Conservation (phyloP, 2,888 invertebrate genomes). For the Acleris literana region DNA sequence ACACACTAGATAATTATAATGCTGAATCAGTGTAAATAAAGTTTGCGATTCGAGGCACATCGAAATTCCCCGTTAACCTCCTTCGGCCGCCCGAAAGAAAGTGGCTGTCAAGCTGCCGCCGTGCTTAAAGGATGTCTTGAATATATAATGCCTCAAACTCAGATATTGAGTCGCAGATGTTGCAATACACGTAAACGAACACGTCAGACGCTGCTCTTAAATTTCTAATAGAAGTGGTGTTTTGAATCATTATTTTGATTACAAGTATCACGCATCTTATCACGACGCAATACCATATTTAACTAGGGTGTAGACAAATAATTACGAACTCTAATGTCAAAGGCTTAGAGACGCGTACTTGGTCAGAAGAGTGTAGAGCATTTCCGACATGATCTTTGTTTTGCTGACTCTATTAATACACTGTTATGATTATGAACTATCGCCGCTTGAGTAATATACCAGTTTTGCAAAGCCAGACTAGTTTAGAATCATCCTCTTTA, state of each 20-base stretch:
- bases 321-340: not conserved
- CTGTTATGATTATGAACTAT: not conserved
- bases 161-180: conserved; percentile 8
- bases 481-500: not conserved
- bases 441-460: not conserved
- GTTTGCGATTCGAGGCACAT: conserved; percentile 71
- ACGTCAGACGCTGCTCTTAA: not conserved
- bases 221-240: no score
- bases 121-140: conserved; percentile 51
- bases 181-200: conserved; percentile 8
- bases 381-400: no score
- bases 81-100: conserved; percentile 75
- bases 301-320: not conserved
- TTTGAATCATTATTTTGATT: no score
- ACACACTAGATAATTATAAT: conserved; percentile 56
- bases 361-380: no score
- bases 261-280: no score
- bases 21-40: conserved; percentile 52
- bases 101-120: conserved; percentile 53
- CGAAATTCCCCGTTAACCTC: conserved; percentile 75
- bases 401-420: no score
- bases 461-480: not conserved
- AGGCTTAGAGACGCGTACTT: no score
- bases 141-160: conserved; percentile 39
- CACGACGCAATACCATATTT: not conserved